Evolutionary conservation across 1,140 invertebrate genomes (phyloP).

Genomic region (Conus betulinus): DNA sequence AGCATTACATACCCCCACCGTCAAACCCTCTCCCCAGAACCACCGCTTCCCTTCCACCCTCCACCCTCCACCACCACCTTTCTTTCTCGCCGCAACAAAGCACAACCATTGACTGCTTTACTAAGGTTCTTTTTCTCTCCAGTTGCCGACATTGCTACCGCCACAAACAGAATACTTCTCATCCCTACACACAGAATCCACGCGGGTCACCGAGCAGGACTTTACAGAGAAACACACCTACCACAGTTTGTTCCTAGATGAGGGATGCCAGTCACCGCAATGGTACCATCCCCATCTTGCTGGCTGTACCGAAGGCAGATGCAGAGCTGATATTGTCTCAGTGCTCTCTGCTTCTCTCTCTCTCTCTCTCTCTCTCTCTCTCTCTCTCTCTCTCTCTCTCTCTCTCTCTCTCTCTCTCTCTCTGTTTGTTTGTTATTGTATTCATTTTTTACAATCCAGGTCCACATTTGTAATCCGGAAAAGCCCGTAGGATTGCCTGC

Average conservation of each 20-base stretch:
- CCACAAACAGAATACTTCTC: neutral
- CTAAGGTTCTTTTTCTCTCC: neutral
- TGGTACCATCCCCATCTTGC: neutral
- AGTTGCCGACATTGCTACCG: neutral
- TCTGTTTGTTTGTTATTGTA: too few relatives aligned
- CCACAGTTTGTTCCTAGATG: neutral
- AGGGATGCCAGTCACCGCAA: neutral
- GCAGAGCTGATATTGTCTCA: neutral
- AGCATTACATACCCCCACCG: too few relatives aligned
- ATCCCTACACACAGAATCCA: neutral
- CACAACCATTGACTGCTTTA: too few relatives aligned
- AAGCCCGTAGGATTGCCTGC: too few relatives aligned
- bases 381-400: constrained; percentile 11
- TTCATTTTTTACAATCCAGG: too few relatives aligned
- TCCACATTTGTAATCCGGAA: neutral
- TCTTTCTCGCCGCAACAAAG: too few relatives aligned
- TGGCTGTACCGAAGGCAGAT: neutral
- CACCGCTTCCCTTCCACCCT: too few relatives aligned
- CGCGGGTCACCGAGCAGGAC: neutral
- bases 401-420: constrained; percentile 13
- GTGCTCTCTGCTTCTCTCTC: neutral
- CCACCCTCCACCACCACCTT: too few relatives aligned
- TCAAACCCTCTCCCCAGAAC: too few relatives aligned
- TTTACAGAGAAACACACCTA: neutral
- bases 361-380: neutral